These are phyloP conservation scores for Helobdella robusta DNA, from an alignment of 2,888 invertebrate genomes.

Conservation along the genomic window DNA sequence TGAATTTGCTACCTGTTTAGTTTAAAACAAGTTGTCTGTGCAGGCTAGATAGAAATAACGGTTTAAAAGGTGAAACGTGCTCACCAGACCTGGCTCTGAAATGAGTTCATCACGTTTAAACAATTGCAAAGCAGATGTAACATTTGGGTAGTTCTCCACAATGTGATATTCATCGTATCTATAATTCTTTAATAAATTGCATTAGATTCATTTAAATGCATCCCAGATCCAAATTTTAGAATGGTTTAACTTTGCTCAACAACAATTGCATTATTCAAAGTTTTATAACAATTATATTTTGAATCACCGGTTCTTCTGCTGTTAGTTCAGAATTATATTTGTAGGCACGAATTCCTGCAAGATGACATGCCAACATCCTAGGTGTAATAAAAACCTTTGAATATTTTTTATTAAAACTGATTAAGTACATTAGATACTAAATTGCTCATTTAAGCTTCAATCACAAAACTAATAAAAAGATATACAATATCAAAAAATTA, in stretches of 20 bases:
- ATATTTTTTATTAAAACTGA: background rate
- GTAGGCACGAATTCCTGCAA: constrained; percentile 56
- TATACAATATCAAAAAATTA: background rate
- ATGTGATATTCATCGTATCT: constrained; percentile 50
- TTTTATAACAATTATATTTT: background rate
- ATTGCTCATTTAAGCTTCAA: too few species aligned
- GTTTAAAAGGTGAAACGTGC: background rate
- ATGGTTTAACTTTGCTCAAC: too few species aligned
- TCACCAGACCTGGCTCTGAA: constrained; percentile 51
- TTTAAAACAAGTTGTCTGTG: too few species aligned
- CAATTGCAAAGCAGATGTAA: constrained; percentile 50
- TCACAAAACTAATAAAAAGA: too few species aligned
- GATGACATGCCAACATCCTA: constrained; percentile 53
- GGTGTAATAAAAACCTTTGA: constrained; percentile 51
- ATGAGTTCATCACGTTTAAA: constrained; percentile 56
- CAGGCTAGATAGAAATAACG: too few species aligned
- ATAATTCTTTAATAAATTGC: constrained; percentile 35
- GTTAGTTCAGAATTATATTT: too few species aligned
- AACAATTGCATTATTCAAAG: background rate
- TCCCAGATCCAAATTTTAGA: background rate
- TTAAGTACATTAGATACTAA: too few species aligned
- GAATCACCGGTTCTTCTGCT: too few species aligned
- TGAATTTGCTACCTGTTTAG: constrained; percentile 45
- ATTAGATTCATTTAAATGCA: background rate
- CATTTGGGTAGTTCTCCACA: constrained; percentile 46